These are phyloP conservation scores for Physeter macrocephalus DNA, from an alignment of 2,113 vertebrate species.

Conservation along the genomic window DNA sequence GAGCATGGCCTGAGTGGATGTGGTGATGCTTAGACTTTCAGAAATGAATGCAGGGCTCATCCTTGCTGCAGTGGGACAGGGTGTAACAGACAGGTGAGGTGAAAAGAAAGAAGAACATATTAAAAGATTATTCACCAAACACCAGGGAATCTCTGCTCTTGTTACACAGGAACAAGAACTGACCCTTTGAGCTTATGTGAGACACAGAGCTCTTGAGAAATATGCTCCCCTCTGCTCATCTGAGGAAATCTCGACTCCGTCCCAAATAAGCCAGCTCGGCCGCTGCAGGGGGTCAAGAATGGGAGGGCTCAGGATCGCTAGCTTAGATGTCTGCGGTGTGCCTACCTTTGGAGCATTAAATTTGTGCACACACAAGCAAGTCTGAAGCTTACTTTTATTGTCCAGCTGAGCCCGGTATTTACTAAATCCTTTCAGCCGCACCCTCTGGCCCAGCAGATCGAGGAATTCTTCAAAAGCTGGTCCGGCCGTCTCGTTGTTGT, in stretches of 20 bases:
- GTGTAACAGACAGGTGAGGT: background rate
- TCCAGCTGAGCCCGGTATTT: conserved; percentile 98
- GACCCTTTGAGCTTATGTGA: background rate
- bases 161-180: background rate
- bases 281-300: background rate
- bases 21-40: background rate
- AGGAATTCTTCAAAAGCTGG: conserved; percentile 96
- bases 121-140: background rate
- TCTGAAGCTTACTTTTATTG: conserved; percentile 92
- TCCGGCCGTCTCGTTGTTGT: conserved; percentile 95
- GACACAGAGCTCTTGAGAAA: background rate
- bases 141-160: background rate
- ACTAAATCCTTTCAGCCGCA: conserved; percentile 94
- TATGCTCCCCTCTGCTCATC: background rate
- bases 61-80: background rate
- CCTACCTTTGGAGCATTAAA: background rate
- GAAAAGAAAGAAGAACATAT: background rate
- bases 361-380: background rate
- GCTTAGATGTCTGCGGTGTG: background rate
- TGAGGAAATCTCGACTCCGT: background rate
- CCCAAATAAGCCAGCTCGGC: background rate
- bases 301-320: background rate
- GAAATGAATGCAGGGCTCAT: background rate
- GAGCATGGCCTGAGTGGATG: rapidly evolving
- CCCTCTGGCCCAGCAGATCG: conserved; percentile 96